These are phyloP conservation scores for Steatocranus sp. DNA, from an alignment of 2,797 vertebrate species.

Conservation along the genomic window DNA sequence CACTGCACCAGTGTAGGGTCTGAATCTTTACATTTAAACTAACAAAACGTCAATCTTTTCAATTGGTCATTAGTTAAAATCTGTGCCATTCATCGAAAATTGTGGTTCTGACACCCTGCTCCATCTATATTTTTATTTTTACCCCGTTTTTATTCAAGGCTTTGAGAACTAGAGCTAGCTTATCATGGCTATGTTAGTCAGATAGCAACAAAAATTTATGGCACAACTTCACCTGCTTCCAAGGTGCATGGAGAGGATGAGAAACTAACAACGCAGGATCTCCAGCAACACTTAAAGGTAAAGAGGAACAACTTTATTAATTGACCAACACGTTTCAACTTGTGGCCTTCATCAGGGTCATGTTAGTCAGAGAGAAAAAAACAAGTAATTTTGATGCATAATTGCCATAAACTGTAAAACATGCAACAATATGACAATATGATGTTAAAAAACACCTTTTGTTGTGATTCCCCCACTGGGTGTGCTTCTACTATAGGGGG, in stretches of 20 bases:
- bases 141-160: background rate
- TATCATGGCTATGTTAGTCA: background rate
- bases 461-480: background rate
- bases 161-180: background rate
- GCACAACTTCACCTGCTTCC: background rate
- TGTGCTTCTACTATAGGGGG: background rate
- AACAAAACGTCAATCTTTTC: background rate
- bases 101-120: background rate
- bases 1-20: background rate
- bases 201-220: background rate
- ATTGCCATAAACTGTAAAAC: background rate
- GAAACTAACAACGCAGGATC: background rate
- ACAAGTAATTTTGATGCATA: background rate
- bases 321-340: background rate
- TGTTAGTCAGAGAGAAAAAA: background rate
- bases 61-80: background rate
- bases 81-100: background rate
- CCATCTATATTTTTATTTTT: background rate
- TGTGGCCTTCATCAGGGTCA: background rate
- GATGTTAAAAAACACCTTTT: background rate
- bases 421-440: background rate
- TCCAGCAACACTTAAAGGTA: background rate
- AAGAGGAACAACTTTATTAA: background rate
- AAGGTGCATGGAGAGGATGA: background rate
- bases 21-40: background rate